Evolutionary conservation across 2,113 vertebrate genomes (phyloP).

Genomic region (Pseudopipra pipra): DNA sequence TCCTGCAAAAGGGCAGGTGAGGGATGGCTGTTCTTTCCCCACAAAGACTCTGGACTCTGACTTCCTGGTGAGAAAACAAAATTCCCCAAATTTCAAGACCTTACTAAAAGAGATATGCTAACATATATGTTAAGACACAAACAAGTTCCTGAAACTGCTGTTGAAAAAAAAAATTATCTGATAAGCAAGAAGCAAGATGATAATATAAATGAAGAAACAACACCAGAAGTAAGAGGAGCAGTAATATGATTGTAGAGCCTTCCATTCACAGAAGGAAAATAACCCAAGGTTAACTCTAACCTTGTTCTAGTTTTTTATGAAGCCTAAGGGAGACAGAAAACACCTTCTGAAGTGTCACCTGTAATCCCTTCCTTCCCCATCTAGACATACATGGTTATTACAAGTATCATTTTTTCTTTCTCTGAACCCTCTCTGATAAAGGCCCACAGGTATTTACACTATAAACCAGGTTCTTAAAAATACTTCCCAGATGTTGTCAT

Average conservation of each 20-base stretch:
- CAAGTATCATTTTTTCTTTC: background rate
- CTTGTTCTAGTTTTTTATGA: constrained; percentile 31
- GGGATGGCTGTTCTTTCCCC: background rate
- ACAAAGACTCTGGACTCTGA: background rate
- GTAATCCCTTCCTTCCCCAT: background rate
- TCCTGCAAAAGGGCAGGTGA: background rate
- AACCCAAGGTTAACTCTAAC: constrained; percentile 38
- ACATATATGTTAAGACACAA: background rate
- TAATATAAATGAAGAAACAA: background rate
- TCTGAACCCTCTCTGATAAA: background rate
- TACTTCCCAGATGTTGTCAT: background rate
- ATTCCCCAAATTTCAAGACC: background rate
- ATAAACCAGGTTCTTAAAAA: constrained; percentile 19
- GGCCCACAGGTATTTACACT: constrained; percentile 39
- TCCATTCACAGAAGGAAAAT: background rate
- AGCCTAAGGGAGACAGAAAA: constrained; percentile 22
- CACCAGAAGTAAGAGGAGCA: background rate
- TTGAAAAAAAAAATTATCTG: background rate
- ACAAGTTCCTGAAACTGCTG: background rate
- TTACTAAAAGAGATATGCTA: background rate
- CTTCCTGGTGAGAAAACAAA: background rate
- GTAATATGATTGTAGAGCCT: background rate
- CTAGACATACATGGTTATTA: background rate
- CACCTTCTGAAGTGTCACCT: constrained; percentile 39
- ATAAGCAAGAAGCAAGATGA: background rate